A percentile compares a stretch with the other conserved stretches of the same genome.
phyloP scores from a whole-genome alignment of 2,797 vertebrate genomes.

The Mormyrus hasselquistii region DNA sequence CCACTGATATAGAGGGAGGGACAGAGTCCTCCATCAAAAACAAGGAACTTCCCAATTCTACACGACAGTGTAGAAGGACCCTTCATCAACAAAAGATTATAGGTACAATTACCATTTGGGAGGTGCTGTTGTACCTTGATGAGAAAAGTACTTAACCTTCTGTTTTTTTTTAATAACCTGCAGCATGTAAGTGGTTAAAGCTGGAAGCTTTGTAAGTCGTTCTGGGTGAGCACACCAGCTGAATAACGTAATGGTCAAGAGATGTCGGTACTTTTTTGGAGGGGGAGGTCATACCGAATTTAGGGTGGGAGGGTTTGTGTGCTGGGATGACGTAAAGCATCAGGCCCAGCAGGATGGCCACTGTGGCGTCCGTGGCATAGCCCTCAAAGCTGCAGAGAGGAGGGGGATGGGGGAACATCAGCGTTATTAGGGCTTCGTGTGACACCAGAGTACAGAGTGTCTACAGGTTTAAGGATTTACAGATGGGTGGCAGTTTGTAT shows the following conservation, averaged over 20 bases:
- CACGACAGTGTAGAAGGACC: background rate
- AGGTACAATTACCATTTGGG: background rate
- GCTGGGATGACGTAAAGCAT: slow-evolving; percentile 81
- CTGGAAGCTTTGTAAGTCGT: background rate
- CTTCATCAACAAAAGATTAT: background rate
- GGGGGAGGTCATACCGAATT: slow-evolving; percentile 52
- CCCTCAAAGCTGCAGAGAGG: slow-evolving; percentile 54
- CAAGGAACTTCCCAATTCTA: background rate
- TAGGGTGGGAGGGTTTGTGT: slow-evolving; percentile 53
- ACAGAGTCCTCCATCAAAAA: background rate
- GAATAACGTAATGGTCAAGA: background rate
- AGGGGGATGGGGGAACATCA: background rate
- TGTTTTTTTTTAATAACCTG: background rate
- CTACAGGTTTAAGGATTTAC: background rate
- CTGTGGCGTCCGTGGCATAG: slow-evolving; percentile 78
- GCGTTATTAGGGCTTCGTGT: background rate
- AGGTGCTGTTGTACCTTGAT: background rate
- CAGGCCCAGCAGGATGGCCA: slow-evolving; percentile 75
- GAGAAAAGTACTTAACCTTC: background rate
- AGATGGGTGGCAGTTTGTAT: background rate
- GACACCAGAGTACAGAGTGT: background rate
- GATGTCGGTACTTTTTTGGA: background rate
- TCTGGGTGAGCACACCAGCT: background rate
- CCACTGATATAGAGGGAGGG: background rate
- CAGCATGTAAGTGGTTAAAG: background rate